Percentiles rank a stretch among this genome's conserved stretches.
phyloP scores from a whole-genome alignment of 2,888 invertebrate species.

The Pasiphila rectangulata region DNA sequence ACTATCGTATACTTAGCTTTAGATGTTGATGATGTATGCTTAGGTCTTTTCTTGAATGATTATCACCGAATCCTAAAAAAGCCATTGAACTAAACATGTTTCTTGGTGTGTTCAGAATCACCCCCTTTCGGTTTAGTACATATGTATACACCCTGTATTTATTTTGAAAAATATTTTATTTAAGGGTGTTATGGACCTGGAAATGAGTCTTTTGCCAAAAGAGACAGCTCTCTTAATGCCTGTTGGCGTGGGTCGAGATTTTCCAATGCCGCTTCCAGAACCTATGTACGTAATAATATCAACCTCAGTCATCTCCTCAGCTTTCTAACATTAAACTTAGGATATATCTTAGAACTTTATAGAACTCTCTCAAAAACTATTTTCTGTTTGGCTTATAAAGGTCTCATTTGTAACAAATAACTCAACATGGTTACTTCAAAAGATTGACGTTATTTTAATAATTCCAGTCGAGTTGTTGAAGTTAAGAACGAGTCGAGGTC shows the following conservation, averaged over 20 bases:
- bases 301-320: neutral
- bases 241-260: constrained; percentile 83
- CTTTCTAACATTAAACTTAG: neutral
- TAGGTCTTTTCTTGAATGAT: too few relatives aligned
- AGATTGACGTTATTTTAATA: neutral
- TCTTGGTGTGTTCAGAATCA: too few relatives aligned
- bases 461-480: constrained; percentile 1
- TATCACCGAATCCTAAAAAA: too few relatives aligned
- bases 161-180: constrained; percentile 23
- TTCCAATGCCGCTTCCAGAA: constrained; percentile 82
- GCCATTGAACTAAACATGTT: too few relatives aligned
- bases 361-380: too few relatives aligned
- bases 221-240: constrained; percentile 82
- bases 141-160: too few relatives aligned
- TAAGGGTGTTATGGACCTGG: constrained; percentile 86
- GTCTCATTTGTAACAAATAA: neutral
- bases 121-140: too few relatives aligned
- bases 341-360: too few relatives aligned
- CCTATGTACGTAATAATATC: constrained; percentile 78
- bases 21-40: too few relatives aligned
- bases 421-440: neutral
- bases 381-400: too few relatives aligned
- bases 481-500: neutral
- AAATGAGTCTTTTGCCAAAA: constrained; percentile 81
- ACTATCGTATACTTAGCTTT: too few relatives aligned